Evolutionary conservation across 2,113 vertebrate species (phyloP).

Genomic region (Lycaon pictus): DNA sequence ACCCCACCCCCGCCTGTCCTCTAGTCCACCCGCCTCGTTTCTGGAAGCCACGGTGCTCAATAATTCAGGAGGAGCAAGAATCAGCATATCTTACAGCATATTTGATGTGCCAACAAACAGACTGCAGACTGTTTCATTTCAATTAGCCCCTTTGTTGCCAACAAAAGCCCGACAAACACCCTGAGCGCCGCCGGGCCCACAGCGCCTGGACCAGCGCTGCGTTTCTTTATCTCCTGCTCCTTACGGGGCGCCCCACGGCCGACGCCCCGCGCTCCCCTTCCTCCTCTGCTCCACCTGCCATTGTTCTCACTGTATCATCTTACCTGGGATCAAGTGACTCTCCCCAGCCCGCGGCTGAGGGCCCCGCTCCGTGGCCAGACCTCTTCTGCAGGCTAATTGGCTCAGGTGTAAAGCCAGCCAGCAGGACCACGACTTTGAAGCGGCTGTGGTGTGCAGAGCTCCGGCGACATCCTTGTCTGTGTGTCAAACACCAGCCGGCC

Average conservation of each 20-base stretch:
- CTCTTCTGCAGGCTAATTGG: slow-evolving; percentile 94
- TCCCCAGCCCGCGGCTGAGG: slow-evolving; percentile 87
- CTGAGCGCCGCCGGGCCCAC: slow-evolving; percentile 87
- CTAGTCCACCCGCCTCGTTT: slow-evolving; percentile 77
- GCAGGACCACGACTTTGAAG: slow-evolving; percentile 93
- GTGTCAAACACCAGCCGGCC: slow-evolving; percentile 88
- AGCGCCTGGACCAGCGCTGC: slow-evolving; percentile 81
- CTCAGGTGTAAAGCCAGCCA: slow-evolving; percentile 96
- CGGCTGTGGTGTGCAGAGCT: slow-evolving; percentile 85
- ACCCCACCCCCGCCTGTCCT: background rate
- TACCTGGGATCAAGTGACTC: slow-evolving; percentile 93
- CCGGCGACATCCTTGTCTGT: slow-evolving; percentile 87
- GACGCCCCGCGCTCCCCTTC: slow-evolving; percentile 66
- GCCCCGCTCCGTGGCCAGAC: slow-evolving; percentile 89
- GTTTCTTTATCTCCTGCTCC: background rate
- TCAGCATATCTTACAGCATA: slow-evolving; percentile 94
- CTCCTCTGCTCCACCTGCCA: slow-evolving; percentile 83
- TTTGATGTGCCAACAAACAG: slow-evolving; percentile 94
- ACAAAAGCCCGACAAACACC: slow-evolving; percentile 93
- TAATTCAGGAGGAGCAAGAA: slow-evolving; percentile 94
- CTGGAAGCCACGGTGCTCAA: slow-evolving; percentile 88
- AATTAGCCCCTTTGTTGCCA: slow-evolving; percentile 95
- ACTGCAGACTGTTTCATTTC: slow-evolving; percentile 92
- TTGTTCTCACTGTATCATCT: slow-evolving; percentile 87
- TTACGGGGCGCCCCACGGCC: background rate